These are phyloP conservation scores for Lytechinus variegatus DNA, from an alignment of 35 echinoderm and acorn worm genomes.

Conservation along the genomic window DNA sequence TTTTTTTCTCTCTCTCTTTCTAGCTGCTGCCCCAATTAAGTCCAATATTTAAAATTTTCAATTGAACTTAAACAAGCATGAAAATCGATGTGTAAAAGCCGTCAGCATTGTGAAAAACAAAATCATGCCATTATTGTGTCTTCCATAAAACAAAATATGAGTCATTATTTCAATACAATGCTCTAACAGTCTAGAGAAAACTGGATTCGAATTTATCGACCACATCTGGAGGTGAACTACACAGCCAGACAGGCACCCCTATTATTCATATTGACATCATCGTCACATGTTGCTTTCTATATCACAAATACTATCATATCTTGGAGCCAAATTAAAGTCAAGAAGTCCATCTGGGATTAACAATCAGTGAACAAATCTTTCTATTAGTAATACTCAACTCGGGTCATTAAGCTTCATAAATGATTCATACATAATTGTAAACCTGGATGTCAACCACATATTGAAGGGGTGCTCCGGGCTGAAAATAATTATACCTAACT, in stretches of 20 bases:
- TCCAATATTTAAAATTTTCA: too few species aligned
- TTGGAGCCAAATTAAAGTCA: background rate
- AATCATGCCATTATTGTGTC: background rate
- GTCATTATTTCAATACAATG: background rate
- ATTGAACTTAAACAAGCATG: too few species aligned
- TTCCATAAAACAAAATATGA: background rate
- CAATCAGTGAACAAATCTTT: background rate
- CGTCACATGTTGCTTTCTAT: background rate
- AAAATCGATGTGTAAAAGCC: too few species aligned
- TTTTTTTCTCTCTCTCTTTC: too few species aligned
- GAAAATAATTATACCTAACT: too few species aligned
- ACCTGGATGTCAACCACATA: background rate
- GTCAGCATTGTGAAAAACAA: too few species aligned
- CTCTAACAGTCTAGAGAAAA: background rate
- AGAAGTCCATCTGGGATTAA: background rate
- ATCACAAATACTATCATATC: background rate
- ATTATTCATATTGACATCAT: constrained; percentile 6
- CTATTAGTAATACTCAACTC: background rate
- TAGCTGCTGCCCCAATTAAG: too few species aligned
- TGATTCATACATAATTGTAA: background rate
- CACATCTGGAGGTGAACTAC: background rate
- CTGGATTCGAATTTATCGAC: background rate
- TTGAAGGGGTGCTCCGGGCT: too few species aligned
- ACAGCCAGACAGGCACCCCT: background rate
- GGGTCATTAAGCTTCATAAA: background rate